phyloP scores from a whole-genome alignment of 2,888 invertebrate genomes.

The Eumerus sabulonum region DNA sequence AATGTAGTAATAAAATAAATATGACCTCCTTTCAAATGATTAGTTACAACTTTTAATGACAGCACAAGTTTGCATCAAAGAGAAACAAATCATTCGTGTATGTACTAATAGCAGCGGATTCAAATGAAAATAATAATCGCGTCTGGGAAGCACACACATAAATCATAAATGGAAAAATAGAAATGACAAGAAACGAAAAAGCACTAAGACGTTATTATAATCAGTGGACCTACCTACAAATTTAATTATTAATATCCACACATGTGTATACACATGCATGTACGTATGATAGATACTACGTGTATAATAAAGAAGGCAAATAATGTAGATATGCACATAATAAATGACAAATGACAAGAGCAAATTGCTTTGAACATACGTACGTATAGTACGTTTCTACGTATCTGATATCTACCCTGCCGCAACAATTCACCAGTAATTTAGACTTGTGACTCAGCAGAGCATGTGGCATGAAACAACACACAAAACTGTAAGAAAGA shows the following conservation, averaged over 20 bases:
- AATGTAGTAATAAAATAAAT: conserved; percentile 12
- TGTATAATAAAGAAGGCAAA: conserved; percentile 42
- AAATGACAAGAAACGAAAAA: background rate
- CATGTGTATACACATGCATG: background rate
- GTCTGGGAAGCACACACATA: conserved; percentile 16
- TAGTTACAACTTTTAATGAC: conserved; percentile 30
- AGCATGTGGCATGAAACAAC: conserved; percentile 54
- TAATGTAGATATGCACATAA: conserved; percentile 59
- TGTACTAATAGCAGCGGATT: background rate
- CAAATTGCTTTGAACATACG: conserved; percentile 43
- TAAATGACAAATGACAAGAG: conserved; percentile 68
- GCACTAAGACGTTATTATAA: background rate
- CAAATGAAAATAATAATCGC: conserved; percentile 30
- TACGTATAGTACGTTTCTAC: conserved; percentile 26
- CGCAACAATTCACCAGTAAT: conserved; percentile 46
- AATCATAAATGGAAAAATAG: conserved; percentile 11
- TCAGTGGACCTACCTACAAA: conserved; percentile 6
- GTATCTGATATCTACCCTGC: conserved; percentile 16
- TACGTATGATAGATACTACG: background rate
- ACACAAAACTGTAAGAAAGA: conserved; percentile 10
- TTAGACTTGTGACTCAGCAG: conserved; percentile 62
- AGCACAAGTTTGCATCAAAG: conserved; percentile 20
- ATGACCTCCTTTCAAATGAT: conserved; percentile 28
- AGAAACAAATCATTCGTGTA: background rate
- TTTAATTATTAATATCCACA: conserved; percentile 51